phyloP scores from a whole-genome alignment of 2,113 vertebrate species.

The Leptobrachium ailaonicum region DNA sequence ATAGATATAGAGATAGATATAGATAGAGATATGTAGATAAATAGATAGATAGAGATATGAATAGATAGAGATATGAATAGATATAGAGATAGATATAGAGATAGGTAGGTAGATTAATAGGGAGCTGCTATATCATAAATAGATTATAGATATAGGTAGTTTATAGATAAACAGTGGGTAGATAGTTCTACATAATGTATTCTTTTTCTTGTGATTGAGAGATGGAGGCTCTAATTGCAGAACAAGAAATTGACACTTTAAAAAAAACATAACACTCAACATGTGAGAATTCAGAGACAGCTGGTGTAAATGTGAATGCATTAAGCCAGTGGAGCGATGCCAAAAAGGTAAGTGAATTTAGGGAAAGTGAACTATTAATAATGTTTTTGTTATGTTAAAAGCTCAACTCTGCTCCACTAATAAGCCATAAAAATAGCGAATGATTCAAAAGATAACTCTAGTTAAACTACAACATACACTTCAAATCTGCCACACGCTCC shows the following conservation, averaged over 20 bases:
- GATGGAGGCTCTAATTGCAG: not conserved
- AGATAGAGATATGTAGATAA: too few species aligned
- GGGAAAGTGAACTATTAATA: conserved; percentile 1
- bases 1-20: too few species aligned
- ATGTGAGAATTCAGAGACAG: not conserved
- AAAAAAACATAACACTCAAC: not conserved
- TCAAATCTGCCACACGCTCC: too few species aligned
- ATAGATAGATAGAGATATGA: too few species aligned
- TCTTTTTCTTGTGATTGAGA: not conserved
- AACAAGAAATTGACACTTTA: not conserved
- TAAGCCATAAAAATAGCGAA: not conserved
- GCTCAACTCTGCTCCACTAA: not conserved
- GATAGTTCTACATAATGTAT: too few species aligned
- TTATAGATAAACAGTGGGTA: too few species aligned
- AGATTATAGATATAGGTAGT: too few species aligned
- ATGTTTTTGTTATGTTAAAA: conserved; percentile 2
- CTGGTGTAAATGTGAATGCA: not conserved
- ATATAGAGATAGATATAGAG: too few species aligned
- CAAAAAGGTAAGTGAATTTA: not conserved
- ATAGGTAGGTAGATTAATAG: too few species aligned
- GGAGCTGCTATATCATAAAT: too few species aligned
- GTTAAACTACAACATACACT: not conserved
- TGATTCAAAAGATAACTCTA: not conserved
- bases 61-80: too few species aligned
- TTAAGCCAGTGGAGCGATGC: not conserved